Evolutionary conservation across 2,888 invertebrate species (phyloP).

Genomic region (Zygogramma bicolorata): DNA sequence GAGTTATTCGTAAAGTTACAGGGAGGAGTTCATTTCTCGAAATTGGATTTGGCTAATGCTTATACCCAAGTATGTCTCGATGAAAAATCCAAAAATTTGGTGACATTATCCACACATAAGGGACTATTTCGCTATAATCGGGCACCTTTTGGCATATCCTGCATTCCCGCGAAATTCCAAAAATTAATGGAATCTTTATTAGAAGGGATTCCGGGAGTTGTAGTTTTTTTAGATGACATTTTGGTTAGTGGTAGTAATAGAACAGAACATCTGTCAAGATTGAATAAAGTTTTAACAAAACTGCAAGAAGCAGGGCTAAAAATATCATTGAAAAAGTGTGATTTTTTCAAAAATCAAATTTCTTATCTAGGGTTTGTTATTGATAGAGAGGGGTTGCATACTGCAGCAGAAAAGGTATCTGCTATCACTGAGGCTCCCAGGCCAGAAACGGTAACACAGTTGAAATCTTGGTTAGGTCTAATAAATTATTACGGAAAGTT

Average conservation of each 20-base stretch:
- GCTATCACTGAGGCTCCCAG: no score
- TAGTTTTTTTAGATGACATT: slow-evolving; percentile 28
- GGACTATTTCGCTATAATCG: slow-evolving; percentile 47
- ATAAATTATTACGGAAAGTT: no score
- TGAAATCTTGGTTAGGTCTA: no score
- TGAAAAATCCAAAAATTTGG: slow-evolving; percentile 24
- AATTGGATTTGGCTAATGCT: slow-evolving; percentile 37
- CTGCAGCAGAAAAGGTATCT: no score
- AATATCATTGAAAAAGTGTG: slow-evolving; percentile 17
- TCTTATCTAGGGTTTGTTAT: background rate
- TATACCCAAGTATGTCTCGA: slow-evolving; percentile 34
- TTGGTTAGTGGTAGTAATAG: slow-evolving; percentile 21
- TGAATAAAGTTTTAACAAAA: slow-evolving; percentile 7
- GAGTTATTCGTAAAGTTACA: no score
- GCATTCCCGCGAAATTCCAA: slow-evolving; percentile 27
- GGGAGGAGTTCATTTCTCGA: slow-evolving; percentile 30
- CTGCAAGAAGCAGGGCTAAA: slow-evolving; percentile 17
- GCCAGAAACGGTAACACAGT: no score
- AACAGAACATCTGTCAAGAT: slow-evolving; percentile 9
- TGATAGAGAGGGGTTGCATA: slow-evolving; percentile 30
- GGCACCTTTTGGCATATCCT: slow-evolving; percentile 31
- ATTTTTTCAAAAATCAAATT: slow-evolving; percentile 13
- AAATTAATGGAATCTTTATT: slow-evolving; percentile 31
- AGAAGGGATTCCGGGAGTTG: slow-evolving; percentile 21
- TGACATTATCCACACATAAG: slow-evolving; percentile 35